Conservation (phyloP, 2,888 invertebrate genomes). For the Xestia xanthographa region DNA sequence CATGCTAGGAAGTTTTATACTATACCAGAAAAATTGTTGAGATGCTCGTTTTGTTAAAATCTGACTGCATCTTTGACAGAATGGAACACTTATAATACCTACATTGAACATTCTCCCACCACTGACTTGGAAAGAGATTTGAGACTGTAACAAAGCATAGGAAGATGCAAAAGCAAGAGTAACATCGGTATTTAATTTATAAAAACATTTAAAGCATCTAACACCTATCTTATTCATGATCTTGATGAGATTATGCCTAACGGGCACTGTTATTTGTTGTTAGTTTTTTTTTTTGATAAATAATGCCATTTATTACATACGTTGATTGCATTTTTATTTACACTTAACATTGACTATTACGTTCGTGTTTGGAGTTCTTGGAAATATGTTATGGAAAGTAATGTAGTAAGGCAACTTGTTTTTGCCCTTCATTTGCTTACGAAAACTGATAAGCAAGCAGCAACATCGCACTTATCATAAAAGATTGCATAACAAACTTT, state of each 20-base stretch:
- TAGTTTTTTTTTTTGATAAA: neutral
- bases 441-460: conserved; percentile 49
- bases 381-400: conserved; percentile 43
- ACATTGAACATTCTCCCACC: too few species aligned
- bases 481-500: conserved; percentile 43
- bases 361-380: conserved; percentile 18
- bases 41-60: neutral
- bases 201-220: neutral
- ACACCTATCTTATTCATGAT: neutral
- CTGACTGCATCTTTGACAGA: neutral
- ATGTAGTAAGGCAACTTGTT: conserved; percentile 35
- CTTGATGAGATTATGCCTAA: neutral
- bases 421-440: conserved; percentile 42
- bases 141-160: neutral
- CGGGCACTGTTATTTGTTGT: neutral
- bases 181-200: neutral
- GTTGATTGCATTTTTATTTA: neutral
- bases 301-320: neutral
- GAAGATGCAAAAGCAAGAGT: neutral
- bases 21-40: conserved; percentile 18
- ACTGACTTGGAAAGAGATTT: neutral
- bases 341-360: neutral
- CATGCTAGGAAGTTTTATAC: conserved; percentile 46
- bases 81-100: neutral
- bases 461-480: conserved; percentile 36